Evolutionary conservation across 2,113 vertebrate species (phyloP), one percentile per base, ranked within the genome.

Genomic region (Australoheros scitulus): DNA sequence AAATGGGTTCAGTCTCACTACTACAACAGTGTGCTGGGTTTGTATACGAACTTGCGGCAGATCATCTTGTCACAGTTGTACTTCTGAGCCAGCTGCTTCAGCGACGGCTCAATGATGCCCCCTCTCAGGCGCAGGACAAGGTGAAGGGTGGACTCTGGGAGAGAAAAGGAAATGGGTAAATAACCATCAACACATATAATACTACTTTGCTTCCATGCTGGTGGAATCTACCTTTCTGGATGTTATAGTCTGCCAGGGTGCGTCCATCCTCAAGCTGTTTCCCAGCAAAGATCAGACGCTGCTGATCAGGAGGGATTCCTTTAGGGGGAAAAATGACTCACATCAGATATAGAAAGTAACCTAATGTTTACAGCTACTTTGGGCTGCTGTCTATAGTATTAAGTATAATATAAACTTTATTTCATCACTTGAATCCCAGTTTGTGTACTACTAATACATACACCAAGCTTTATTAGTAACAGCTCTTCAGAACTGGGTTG

Each of bases 21-120:
- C 47, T 11, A 60, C 5, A 6, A 26, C 43, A 50, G 24, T 20
- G 24, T 70, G 65, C 43, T 15, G 18, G 4, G 41, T 96, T 10
- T 52, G 1, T 70, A 70, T 13, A 72, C 97, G 9, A 94, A 98
- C 98, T 99, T 99, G 97, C 97, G 97, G 95, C 98, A 99, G 95
- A 99, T 99, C 98, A 99, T 99, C 89, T 97, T 99, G 92, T 99
- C 98, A 0, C 98, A 99, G 96, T 99, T 99, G 96, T 98, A 99
- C 29, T 98, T 99, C 96, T 98, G 98, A 78, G 98, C 98, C 1
- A 99, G 96, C 95, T 97, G 96, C 82, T 97, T 97, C n/a, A 99
- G 97, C 3, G 97, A 99, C 3, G 98, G 97, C 85, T 99, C 98
- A 0, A 99, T 98, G 95, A 98, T 99, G 1, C 98, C 98, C 3